These are phyloP conservation scores for Drosophila pseudotakahashii DNA, from an alignment of 2,888 invertebrate species.

Conservation along the genomic window DNA sequence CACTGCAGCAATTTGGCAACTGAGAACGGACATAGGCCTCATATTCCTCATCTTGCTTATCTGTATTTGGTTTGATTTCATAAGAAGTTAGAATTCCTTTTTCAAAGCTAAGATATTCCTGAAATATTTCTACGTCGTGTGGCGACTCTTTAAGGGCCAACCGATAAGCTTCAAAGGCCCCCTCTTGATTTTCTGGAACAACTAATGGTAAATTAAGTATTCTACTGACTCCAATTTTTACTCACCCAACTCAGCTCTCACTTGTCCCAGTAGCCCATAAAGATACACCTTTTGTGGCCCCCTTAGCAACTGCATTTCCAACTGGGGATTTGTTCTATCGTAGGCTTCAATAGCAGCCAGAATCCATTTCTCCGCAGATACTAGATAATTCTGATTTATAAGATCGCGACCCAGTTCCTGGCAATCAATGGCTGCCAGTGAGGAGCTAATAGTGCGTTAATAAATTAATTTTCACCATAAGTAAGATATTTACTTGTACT, in stretches of 20 bases:
- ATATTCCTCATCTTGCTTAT: neutral
- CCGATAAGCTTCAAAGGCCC: constrained; percentile 5
- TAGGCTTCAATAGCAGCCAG: neutral
- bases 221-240: neutral
- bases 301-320: neutral
- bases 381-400: neutral
- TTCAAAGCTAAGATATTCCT: neutral
- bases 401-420: constrained; percentile 3
- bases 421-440: constrained; percentile 23
- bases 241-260: neutral
- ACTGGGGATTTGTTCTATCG: neutral
- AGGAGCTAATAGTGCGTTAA: neutral
- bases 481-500: constrained; percentile 21
- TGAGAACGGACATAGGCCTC: neutral
- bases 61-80: too few species aligned
- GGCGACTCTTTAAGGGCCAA: neutral
- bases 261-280: neutral
- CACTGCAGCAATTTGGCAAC: constrained; percentile 22
- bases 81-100: neutral
- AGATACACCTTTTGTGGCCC: neutral
- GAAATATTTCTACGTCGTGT: neutral
- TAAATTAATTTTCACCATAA: neutral
- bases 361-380: constrained; percentile 13
- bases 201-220: too few species aligned
- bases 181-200: neutral